Evolutionary conservation across 2,797 vertebrate species (phyloP), one percentile per base, ranked within the genome.

Genomic region (Cirrhinus molitorella): DNA sequence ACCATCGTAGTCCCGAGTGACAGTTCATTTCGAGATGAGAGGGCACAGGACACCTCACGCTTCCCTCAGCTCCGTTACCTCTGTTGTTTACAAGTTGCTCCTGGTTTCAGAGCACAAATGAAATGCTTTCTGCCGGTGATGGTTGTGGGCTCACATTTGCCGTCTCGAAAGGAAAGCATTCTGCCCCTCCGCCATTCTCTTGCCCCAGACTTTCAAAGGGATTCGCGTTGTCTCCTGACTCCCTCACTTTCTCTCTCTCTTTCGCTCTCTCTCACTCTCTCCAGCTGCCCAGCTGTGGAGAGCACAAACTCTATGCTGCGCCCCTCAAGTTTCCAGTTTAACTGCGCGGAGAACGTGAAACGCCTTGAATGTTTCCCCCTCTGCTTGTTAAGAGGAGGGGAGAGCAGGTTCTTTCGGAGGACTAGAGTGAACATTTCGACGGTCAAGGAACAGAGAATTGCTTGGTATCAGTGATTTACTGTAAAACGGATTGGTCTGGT

Each of bases 121-220:
- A 84, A 66, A 25, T 47, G 85, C 87, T 89, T 91, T 89, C 88
- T 70, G 57, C 80, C 72, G 89, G 89, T 89, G 91, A 87, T 87
- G 87, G 87, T 73, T 17, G 83, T 87, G 86, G 90, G 89, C 91
- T 94, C 92, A 94, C 91, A 90, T 90, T 90, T 90, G 92, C 89
- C 87, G 85, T 86, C 89, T 89, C 81, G 85, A 83, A 79, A 89
- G 88, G 87, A 92, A 90, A 93, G 90, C 95, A 93, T 95, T 92
- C 93, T 94, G 89, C 90, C 91, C 87, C 91, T 94, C 92, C 93
- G 92, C 94, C 95, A 95, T 96, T 93, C 95, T 95, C 92, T 86
- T 91, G 88, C 89, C 85, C 76, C 61, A 74, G 83, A 79, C 79
- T 77, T 65, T 51, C 31, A 75, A 68, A 65, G 55, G 23, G 51